phyloP scores from a whole-genome alignment of 2,113 vertebrate species.

The Antechinus flavipes region DNA sequence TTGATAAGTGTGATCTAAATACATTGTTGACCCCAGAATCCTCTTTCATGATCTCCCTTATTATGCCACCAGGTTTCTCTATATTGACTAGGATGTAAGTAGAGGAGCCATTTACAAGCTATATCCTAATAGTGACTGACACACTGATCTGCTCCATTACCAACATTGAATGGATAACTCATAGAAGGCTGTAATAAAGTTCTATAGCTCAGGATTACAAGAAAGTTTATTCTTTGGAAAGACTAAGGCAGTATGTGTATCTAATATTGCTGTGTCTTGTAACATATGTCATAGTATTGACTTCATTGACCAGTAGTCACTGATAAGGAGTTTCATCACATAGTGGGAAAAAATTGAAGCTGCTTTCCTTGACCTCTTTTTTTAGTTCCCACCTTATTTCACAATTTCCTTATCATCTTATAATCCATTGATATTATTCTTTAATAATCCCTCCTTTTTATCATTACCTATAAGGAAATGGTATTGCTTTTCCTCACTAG shows the following conservation, averaged over 20 bases:
- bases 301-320: neutral
- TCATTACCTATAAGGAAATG: neutral
- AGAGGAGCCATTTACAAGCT: too few relatives aligned
- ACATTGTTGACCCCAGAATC: too few relatives aligned
- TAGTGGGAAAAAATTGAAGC: neutral
- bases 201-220: neutral
- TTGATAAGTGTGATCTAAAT: too few relatives aligned
- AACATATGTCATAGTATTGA: neutral
- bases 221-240: neutral
- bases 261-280: neutral
- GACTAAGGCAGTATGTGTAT: neutral
- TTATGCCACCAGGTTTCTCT: too few relatives aligned
- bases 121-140: too few relatives aligned
- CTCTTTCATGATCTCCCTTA: too few relatives aligned
- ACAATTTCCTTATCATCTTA: neutral
- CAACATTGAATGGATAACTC: neutral
- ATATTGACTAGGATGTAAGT: too few relatives aligned
- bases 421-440: neutral
- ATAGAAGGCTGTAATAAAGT: neutral
- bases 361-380: neutral
- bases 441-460: neutral
- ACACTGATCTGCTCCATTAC: too few relatives aligned
- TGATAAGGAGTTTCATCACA: constrained; percentile 7
- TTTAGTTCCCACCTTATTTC: neutral
- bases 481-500: neutral